Evolutionary conservation across 2,888 invertebrate species (phyloP).

Genomic region (Eupithecia abbreviata): DNA sequence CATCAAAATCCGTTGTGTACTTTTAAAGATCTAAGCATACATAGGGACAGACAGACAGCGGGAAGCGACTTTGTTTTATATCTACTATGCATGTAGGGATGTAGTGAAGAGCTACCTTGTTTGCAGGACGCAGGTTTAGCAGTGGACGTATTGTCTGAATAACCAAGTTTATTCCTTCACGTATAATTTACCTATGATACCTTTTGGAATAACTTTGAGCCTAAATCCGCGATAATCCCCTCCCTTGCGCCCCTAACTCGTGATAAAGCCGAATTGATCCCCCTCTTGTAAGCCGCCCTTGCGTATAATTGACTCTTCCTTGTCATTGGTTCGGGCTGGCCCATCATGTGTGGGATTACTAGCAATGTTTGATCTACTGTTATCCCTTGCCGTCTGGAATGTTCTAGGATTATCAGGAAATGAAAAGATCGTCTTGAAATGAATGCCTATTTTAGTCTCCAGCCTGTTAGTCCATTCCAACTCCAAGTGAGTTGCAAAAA

Average conservation of each 20-base stretch:
- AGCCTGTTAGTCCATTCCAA: not conserved
- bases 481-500: no score
- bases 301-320: conserved; percentile 83
- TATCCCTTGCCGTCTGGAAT: conserved; percentile 5
- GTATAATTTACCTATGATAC: no score
- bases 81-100: no score
- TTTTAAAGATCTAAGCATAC: no score
- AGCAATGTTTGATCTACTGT: conserved; percentile 32
- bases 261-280: conserved; percentile 80
- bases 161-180: no score
- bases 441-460: not conserved
- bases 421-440: conserved; percentile 1
- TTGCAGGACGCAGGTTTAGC: no score
- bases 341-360: conserved; percentile 42
- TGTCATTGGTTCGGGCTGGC: conserved; percentile 71
- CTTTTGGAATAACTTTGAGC: not conserved
- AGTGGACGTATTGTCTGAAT: no score
- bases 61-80: no score
- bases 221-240: conserved; percentile 18
- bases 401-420: conserved; percentile 16
- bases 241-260: conserved; percentile 54
- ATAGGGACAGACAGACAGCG: no score
- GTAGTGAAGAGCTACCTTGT: no score
- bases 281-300: conserved; percentile 76
- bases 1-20: no score